Base-by-base conservation (phyloP, 2,888 invertebrate species). In the Ormyrus rosae region DNA sequence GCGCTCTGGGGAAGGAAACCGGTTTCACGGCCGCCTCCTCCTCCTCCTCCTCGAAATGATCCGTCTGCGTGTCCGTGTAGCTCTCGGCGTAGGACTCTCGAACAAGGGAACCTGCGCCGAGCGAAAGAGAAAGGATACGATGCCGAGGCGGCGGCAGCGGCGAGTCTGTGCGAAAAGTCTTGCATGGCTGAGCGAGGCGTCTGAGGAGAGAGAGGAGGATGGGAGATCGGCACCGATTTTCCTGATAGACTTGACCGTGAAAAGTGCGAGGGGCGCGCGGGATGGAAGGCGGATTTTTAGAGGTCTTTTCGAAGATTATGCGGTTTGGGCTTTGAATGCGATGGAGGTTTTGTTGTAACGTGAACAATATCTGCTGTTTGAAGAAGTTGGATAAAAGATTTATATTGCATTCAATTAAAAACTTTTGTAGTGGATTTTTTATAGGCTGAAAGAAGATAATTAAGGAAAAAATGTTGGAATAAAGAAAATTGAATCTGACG, bases 1-100 rank as follows among this genome's bases (percentile, higher is more conserved):
- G 80, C 77, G 72, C 80, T 56, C 74, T 53, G 67, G 76, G 77
- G 81, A 72, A 73, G 81, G n/a, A 56, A 81, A 81, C 81, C 81
- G 81, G 81, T 81, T 81, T 81, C 81, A 74, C 64, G 81, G 77
- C 45, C 70, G 55, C 73, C 80, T 13, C 73, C 79, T 46, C 69
- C 13, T 53, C 19, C 76, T n/a, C 6, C 55, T 11, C 6, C 19
- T 65, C 68, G 63, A 77, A 80, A 75, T 72, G 68, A 80, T 76
- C 72, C 80, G 76, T 80, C 74, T 70, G 60, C 65, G 60, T 48
- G 55, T 75, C 65, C 58, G 73, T 78, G 79, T 69, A 48, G 63
- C 67, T 78, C 53, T 55, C 68, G 45, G 58, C 55, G 9, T 45
- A 58, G 58, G 34, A 50, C 51, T 11, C 7, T 10, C 69, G 64